Evolutionary conservation across 2,888 invertebrate genomes (phyloP).

Genomic region (Leptopilina drosophilae): DNA sequence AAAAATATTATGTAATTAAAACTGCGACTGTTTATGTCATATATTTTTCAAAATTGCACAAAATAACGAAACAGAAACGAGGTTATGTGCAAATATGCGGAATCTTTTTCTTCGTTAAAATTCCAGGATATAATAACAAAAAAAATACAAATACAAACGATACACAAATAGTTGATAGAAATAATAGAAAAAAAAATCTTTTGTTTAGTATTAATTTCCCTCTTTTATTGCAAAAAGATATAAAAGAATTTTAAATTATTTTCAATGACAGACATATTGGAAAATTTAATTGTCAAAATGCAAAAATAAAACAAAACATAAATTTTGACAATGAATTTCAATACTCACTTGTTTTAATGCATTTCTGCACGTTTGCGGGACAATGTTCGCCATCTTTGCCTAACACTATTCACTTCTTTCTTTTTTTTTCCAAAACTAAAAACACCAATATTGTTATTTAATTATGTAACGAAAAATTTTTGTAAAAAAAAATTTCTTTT

Average conservation of each 20-base stretch:
- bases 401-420: too few species aligned
- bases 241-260: too few species aligned
- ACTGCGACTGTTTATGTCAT: neutral
- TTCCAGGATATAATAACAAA: too few species aligned
- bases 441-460: neutral
- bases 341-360: conserved; percentile 69
- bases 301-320: neutral
- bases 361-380: conserved; percentile 69
- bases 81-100: too few species aligned
- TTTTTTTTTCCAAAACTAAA: too few species aligned
- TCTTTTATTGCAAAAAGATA: too few species aligned
- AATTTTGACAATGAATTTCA: neutral
- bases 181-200: too few species aligned
- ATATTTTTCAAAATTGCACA: conserved; percentile 16
- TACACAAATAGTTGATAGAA: too few species aligned
- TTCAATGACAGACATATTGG: conserved; percentile 39
- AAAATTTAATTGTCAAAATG: neutral
- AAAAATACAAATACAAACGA: too few species aligned
- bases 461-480: neutral
- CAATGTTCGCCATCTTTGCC: conserved; percentile 69
- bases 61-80: neutral
- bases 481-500: neutral
- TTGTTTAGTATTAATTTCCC: too few species aligned
- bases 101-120: too few species aligned
- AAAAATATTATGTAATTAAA: conserved; percentile 13